Evolutionary conservation across 2,113 vertebrate genomes (phyloP).

Genomic region (Boulengeromyrus knoepffleri): DNA sequence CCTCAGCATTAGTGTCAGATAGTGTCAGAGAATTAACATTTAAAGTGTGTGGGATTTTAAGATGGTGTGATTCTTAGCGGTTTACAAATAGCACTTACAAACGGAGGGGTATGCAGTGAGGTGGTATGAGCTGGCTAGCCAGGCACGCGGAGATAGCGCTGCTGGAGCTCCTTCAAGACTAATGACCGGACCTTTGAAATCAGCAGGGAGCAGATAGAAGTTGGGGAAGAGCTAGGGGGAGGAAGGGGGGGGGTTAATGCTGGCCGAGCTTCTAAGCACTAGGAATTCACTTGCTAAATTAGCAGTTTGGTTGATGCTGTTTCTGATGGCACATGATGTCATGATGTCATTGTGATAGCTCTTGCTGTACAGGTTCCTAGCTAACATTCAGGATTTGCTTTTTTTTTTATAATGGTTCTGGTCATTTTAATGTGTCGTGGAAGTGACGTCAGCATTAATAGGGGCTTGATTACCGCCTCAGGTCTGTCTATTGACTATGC

Average conservation of each 20-base stretch:
- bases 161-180: not conserved
- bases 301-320: not conserved
- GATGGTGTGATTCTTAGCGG: not conserved
- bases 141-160: too few species aligned
- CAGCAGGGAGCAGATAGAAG: not conserved
- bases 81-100: not conserved
- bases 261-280: not conserved
- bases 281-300: not conserved
- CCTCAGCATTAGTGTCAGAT: not conserved
- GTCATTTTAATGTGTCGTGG: not conserved
- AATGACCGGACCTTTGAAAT: not conserved
- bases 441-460: not conserved
- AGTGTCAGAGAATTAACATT: not conserved
- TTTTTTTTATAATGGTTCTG: not conserved
- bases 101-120: not conserved
- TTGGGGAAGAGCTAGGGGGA: not conserved
- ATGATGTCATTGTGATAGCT: not conserved
- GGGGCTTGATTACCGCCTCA: constrained; percentile 32
- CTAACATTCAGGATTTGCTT: not conserved
- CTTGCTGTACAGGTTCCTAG: not conserved
- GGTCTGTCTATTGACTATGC: constrained; percentile 76
- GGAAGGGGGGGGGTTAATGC: not conserved
- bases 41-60: not conserved
- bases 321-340: not conserved
- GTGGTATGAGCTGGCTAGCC: not conserved